Evolutionary conservation across 2,888 invertebrate species (phyloP).

Genomic region (Malthinus flaveolus): DNA sequence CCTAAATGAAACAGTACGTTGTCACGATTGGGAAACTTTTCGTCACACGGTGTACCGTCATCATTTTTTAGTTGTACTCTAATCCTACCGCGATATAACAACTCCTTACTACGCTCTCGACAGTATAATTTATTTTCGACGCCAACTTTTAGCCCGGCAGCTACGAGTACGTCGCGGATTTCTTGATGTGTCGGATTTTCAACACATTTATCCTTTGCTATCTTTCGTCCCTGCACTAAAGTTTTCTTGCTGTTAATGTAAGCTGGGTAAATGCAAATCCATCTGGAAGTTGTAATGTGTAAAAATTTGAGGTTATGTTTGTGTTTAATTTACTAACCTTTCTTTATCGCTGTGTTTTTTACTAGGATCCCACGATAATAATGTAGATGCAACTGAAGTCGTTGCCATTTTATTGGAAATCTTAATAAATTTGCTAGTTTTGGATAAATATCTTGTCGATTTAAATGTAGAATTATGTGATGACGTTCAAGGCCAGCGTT

Average conservation of each 20-base stretch:
- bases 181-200: constrained; percentile 96
- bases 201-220: constrained; percentile 83
- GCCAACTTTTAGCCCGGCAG: constrained; percentile 81
- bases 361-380: constrained; percentile 69
- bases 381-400: constrained; percentile 50
- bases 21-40: constrained; percentile 74
- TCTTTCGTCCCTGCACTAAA: constrained; percentile 82
- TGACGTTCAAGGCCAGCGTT: background rate
- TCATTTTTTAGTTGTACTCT: constrained; percentile 91
- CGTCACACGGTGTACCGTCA: constrained; percentile 75
- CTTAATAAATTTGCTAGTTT: background rate
- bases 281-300: constrained; percentile 59
- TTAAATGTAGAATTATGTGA: background rate
- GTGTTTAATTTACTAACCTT: constrained; percentile 57
- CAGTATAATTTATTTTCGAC: constrained; percentile 93
- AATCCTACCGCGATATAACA: constrained; percentile 82
- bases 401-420: constrained; percentile 23
- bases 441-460: background rate
- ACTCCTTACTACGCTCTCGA: constrained; percentile 89
- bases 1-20: constrained; percentile 78
- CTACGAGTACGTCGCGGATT: constrained; percentile 88
- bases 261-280: constrained; percentile 96
- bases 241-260: constrained; percentile 95
- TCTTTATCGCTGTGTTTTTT: constrained; percentile 81
- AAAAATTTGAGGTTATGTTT: constrained; percentile 22